Evolutionary conservation across 2,888 invertebrate species (phyloP).

Genomic region (Megaustenia siamemsis): DNA sequence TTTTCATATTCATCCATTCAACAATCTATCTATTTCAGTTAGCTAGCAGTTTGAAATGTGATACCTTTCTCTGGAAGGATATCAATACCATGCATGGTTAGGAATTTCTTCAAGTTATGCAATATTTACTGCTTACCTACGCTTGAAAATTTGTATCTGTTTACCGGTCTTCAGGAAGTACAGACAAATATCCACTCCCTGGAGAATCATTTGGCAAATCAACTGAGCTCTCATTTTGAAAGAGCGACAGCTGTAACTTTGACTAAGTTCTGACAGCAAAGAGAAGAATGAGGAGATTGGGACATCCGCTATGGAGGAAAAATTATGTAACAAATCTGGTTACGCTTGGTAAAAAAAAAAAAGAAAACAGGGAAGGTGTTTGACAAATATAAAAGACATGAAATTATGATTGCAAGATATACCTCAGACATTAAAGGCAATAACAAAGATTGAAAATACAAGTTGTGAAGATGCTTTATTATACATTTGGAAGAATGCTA

Average conservation of each 20-base stretch:
- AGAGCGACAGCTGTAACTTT: neutral
- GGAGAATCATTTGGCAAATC: conserved; percentile 4
- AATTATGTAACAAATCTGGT: too few species aligned
- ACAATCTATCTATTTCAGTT: neutral
- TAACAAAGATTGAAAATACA: too few species aligned
- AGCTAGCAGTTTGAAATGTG: too few species aligned
- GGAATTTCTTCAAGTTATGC: neutral
- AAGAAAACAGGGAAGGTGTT: neutral
- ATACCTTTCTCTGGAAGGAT: too few species aligned
- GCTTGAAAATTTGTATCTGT: conserved; percentile 30
- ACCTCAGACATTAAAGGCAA: too few species aligned
- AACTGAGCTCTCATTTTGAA: conserved; percentile 33
- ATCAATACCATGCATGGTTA: too few species aligned
- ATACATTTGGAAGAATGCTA: neutral
- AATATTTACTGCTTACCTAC: conserved; percentile 6
- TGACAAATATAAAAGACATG: neutral
- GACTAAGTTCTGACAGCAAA: conserved; percentile 31
- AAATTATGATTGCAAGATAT: too few species aligned
- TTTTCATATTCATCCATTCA: neutral
- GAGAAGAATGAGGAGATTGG: conserved; percentile 27
- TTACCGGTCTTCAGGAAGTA: conserved; percentile 5
- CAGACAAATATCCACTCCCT: conserved; percentile 11
- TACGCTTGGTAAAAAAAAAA: neutral
- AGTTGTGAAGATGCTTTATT: neutral
- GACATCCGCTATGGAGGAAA: conserved; percentile 29